Conservation (phyloP, 2,797 vertebrate genomes). For the Salarias fasciatus region DNA sequence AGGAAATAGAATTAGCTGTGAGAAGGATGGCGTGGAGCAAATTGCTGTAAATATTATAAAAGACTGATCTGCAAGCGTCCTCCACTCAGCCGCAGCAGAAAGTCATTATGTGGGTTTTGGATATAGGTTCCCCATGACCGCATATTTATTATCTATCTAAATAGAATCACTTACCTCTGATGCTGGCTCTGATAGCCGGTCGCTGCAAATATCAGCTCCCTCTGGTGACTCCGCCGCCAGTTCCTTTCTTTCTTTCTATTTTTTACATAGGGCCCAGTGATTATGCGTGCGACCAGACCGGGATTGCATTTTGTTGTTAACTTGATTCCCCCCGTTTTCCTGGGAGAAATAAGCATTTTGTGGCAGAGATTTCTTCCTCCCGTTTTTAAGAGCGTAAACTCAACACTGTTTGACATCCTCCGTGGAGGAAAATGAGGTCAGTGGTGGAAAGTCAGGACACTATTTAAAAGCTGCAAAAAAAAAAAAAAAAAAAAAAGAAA, state of each 20-base stretch:
- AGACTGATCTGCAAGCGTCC: conserved; percentile 61
- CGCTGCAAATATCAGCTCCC: conserved; percentile 75
- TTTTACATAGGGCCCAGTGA: conserved; percentile 67
- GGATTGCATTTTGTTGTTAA: conserved; percentile 70
- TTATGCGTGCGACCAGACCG: conserved; percentile 65
- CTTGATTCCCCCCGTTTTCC: conserved; percentile 58
- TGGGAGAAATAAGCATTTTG: conserved; percentile 57
- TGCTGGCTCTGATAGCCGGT: conserved; percentile 80
- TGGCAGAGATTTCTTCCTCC: conserved; percentile 22
- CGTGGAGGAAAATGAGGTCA: conserved; percentile 51
- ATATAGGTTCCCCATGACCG: conserved; percentile 82
- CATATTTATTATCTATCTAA: conserved; percentile 86
- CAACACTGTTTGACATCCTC: conserved; percentile 46
- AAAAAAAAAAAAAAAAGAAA: neutral
- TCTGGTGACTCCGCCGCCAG: conserved; percentile 53
- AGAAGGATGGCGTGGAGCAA: conserved; percentile 69
- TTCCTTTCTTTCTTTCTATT: conserved; percentile 17
- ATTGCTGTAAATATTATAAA: conserved; percentile 75
- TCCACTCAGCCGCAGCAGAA: conserved; percentile 68
- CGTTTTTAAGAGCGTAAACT: conserved; percentile 45
- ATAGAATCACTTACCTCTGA: conserved; percentile 85
- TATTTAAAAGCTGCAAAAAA: conserved; percentile 25
- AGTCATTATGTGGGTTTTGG: conserved; percentile 81
- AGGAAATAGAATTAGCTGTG: conserved; percentile 72
- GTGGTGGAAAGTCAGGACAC: conserved; percentile 22